Evolutionary conservation across 2,888 invertebrate genomes (phyloP).

Genomic region (Eutolmus rufibarbis): DNA sequence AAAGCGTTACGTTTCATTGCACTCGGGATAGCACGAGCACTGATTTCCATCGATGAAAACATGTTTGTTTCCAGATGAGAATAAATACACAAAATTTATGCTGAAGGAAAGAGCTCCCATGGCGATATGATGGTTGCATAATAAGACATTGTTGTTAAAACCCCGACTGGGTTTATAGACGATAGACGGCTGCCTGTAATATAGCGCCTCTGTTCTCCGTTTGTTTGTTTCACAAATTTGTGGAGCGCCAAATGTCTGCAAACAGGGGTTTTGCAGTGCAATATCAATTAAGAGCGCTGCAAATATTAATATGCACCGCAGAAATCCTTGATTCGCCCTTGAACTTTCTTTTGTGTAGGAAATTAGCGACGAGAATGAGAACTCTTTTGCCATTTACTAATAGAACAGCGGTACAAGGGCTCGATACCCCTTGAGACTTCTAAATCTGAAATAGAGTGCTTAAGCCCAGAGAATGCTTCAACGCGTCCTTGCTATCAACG

Average conservation of each 20-base stretch:
- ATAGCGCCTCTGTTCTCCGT: neutral
- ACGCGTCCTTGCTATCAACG: neutral
- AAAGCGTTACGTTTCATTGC: neutral
- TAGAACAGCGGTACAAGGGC: neutral
- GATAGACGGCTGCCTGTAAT: neutral
- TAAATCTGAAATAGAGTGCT: neutral
- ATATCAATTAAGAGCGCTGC: neutral
- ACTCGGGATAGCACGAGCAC: neutral
- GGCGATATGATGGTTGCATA: neutral
- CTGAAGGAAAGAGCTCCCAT: neutral
- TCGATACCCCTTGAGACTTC: neutral
- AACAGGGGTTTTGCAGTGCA: neutral
- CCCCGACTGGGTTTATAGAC: neutral
- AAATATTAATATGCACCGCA: neutral
- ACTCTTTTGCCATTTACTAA: neutral
- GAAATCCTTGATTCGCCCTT: neutral
- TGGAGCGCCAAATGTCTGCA: neutral
- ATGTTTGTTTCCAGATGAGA: neutral
- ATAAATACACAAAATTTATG: neutral
- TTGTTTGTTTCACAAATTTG: neutral
- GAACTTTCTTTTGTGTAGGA: neutral
- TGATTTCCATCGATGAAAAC: neutral
- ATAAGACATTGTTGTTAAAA: neutral
- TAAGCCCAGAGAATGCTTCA: neutral
- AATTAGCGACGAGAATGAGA: neutral